Evolutionary conservation across 2,113 vertebrate genomes (phyloP), one percentile per base, ranked within the genome.

Genomic region (Illadopsis cleaveri): DNA sequence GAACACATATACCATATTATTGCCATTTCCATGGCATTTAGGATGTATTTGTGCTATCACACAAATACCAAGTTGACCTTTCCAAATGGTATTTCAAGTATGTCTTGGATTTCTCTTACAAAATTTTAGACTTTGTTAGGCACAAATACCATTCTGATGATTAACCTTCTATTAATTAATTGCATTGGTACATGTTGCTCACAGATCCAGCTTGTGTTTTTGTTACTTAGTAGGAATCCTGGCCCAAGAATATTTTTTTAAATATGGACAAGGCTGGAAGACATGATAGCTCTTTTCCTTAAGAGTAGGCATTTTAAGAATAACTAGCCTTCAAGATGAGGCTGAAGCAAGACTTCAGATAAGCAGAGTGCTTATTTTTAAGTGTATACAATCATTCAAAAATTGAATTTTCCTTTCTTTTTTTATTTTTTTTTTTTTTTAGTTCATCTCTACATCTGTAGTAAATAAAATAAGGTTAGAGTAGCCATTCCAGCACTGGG

Each of bases 11-110:
- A 75, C 50, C n/a, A 51, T 28, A 31, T 66, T 89, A 51, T 31
- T 93, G 65, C 56, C 77, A 82, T 95, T 93, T 94, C 60, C 44
- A 27, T 75, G 86, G 80, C 69, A 90, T 94, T 95, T 89, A 68
- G n/a, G 9, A 50, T 68, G 53, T 18, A 75, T 94, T 92, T 94
- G 60, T 84, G 51, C 69, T 92, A 51, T 84, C 44, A 78, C 21
- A 78, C 80, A 94, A 94, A 84, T 82, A 95, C 17, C 68, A 95
- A 65, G 30, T 66, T 86, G 89, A 91, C 91, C 89, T 94, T 96
- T 96, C 44, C 18, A 78, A 78, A 79, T 53, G 51, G 11, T 92
- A 70, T 94, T 95, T 94, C n/a, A 69, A 65, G 28, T 65, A 69
- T 28, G 15, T 60, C 33, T 81, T 15, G 28, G 10, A 75, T 70